Percentiles rank a stretch among this genome's conserved stretches.
These are phyloP conservation scores for Plebejus argus DNA, from an alignment of 2,888 invertebrate genomes.

Conservation along the genomic window DNA sequence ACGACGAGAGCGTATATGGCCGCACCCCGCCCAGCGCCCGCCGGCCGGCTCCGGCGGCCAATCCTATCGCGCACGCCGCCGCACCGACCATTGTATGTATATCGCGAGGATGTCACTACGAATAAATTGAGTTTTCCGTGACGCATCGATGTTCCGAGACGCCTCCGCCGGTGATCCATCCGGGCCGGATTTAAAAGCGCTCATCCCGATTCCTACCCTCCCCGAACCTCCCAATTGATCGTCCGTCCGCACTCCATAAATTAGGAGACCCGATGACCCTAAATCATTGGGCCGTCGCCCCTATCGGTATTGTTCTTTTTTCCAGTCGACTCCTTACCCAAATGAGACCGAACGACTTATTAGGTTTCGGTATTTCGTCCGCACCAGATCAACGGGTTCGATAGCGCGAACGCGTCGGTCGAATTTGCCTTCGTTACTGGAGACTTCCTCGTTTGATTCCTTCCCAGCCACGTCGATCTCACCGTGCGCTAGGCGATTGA, in stretches of 20 bases:
- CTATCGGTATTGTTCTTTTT: slow-evolving; percentile 75
- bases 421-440: slow-evolving; percentile 58
- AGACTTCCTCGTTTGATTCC: slow-evolving; percentile 58
- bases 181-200: slow-evolving; percentile 57
- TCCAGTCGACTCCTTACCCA: slow-evolving; percentile 69
- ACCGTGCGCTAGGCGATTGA: neutral
- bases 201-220: slow-evolving; percentile 64
- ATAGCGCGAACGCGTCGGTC: slow-evolving; percentile 56
- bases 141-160: slow-evolving; percentile 57
- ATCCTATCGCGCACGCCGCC: slow-evolving; percentile 76
- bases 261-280: slow-evolving; percentile 79
- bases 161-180: slow-evolving; percentile 46
- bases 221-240: slow-evolving; percentile 77
- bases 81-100: slow-evolving; percentile 76
- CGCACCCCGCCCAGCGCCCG: slow-evolving; percentile 63
- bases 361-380: slow-evolving; percentile 74
- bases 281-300: slow-evolving; percentile 76
- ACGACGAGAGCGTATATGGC: slow-evolving; percentile 76
- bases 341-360: slow-evolving; percentile 78
- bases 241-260: slow-evolving; percentile 77
- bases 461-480: neutral
- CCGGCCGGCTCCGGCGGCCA: slow-evolving; percentile 65
- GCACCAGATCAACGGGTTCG: slow-evolving; percentile 68
- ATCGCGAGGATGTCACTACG: slow-evolving; percentile 59
- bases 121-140: slow-evolving; percentile 70